phyloP scores from a whole-genome alignment of 1,140 invertebrate species.

The Eriosoma lanigerum region DNA sequence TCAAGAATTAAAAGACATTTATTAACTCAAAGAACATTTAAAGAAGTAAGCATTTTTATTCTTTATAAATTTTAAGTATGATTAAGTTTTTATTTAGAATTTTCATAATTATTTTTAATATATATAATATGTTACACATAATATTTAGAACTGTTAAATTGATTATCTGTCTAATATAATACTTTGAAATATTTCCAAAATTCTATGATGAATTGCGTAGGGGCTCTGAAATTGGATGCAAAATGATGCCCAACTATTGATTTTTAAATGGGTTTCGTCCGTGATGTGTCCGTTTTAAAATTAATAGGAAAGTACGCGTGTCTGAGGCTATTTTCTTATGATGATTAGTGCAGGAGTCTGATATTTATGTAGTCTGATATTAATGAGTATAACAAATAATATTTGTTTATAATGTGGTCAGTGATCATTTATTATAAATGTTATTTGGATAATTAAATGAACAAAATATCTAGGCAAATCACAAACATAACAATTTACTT shows the following conservation, averaged over 20 bases:
- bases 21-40: conserved; percentile 96
- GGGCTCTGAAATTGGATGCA: conserved; percentile 44
- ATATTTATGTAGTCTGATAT: conserved; percentile 33
- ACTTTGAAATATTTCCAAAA: too few relatives aligned
- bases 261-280: not conserved
- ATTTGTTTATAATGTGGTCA: conserved; percentile 41
- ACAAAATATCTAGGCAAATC: conserved; percentile 12
- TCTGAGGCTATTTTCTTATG: conserved; percentile 27
- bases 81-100: too few relatives aligned
- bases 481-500: too few relatives aligned
- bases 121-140: too few relatives aligned
- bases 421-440: conserved; percentile 40
- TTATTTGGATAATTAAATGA: conserved; percentile 35
- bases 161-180: too few relatives aligned
- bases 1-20: conserved; percentile 99
- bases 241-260: conserved; percentile 42
- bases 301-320: conserved; percentile 6
- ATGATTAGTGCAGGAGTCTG: conserved; percentile 38
- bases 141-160: too few relatives aligned
- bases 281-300: conserved; percentile 15
- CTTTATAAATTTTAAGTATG: too few relatives aligned
- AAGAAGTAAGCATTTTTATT: conserved; percentile 71
- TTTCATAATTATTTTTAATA: too few relatives aligned
- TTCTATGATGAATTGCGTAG: conserved; percentile 20
- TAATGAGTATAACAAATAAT: conserved; percentile 26